Evolutionary conservation across 2,113 vertebrate genomes (phyloP).

Genomic region (Callopanchax toddi): DNA sequence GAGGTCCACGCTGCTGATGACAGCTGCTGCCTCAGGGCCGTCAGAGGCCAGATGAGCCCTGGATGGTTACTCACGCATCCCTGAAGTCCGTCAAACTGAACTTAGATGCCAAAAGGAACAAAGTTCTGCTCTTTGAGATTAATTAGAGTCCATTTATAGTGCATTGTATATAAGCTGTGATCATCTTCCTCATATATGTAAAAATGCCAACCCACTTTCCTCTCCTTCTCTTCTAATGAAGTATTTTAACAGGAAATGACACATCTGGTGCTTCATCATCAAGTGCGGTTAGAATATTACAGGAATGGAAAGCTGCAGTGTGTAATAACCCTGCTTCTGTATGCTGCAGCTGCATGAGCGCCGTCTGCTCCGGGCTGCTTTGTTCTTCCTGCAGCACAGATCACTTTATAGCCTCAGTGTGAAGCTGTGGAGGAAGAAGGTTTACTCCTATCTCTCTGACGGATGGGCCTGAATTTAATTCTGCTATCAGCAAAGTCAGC

Average conservation of each 20-base stretch:
- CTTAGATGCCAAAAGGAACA: slow-evolving; percentile 1
- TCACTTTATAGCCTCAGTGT: slow-evolving; percentile 59
- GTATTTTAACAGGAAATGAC: slow-evolving; percentile 33
- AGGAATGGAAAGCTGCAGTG: slow-evolving; percentile 32
- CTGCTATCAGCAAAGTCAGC: slow-evolving; percentile 64
- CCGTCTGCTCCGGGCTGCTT: slow-evolving; percentile 41
- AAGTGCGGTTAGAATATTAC: slow-evolving; percentile 32
- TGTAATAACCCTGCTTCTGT: slow-evolving; percentile 37
- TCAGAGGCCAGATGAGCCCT: slow-evolving; percentile 60
- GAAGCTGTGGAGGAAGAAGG: slow-evolving; percentile 58
- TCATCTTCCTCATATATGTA: slow-evolving; percentile 1
- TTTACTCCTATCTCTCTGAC: slow-evolving; percentile 57
- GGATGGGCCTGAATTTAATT: slow-evolving; percentile 62
- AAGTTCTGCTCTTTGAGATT: slow-evolving; percentile 14
- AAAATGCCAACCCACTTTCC: slow-evolving; percentile 2
- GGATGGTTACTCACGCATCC: slow-evolving; percentile 48
- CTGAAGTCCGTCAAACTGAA: slow-evolving; percentile 46
- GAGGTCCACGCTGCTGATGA: slow-evolving; percentile 55
- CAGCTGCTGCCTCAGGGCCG: slow-evolving; percentile 45
- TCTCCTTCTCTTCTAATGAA: not conserved
- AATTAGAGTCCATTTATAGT: slow-evolving; percentile 13
- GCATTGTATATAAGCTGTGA: not conserved
- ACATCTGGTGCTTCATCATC: slow-evolving; percentile 51
- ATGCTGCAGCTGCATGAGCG: slow-evolving; percentile 44
- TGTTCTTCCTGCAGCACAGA: slow-evolving; percentile 51